Conservation (phyloP, 2,888 invertebrate species). For the Ormyrus rosae region DNA sequence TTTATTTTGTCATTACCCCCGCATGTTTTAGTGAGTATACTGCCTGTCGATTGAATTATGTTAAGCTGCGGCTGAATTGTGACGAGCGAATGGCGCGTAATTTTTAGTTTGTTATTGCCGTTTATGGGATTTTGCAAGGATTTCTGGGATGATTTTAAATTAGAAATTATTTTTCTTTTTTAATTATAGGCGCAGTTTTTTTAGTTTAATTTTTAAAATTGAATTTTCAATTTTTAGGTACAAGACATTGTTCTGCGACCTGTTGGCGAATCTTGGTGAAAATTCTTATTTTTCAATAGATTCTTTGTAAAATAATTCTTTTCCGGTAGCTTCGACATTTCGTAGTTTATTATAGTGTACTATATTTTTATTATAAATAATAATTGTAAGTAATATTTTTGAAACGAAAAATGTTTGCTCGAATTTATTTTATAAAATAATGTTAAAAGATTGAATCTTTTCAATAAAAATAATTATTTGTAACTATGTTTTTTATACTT, state of each 20-base stretch:
- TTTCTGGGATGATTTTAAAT: too few relatives aligned
- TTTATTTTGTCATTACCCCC: slow-evolving; percentile 81
- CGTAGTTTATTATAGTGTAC: not conserved
- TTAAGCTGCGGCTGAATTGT: too few relatives aligned
- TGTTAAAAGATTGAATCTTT: not conserved
- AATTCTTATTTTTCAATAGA: not conserved
- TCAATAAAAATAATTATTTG: too few relatives aligned
- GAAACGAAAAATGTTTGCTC: too few relatives aligned
- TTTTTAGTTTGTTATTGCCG: too few relatives aligned
- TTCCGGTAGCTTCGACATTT: too few relatives aligned
- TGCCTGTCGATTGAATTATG: too few relatives aligned
- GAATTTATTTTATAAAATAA: not conserved
- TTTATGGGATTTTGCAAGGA: too few relatives aligned
- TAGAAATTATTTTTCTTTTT: too few relatives aligned
- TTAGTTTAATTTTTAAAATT: not conserved
- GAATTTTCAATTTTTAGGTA: slow-evolving; percentile 60
- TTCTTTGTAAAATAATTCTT: slow-evolving; percentile 10
- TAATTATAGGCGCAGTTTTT: not conserved
- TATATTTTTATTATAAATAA: slow-evolving; percentile 10
- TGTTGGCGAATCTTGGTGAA: slow-evolving; percentile 68
- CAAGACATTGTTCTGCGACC: slow-evolving; percentile 68
- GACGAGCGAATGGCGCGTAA: too few relatives aligned
- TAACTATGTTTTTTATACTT: too few relatives aligned
- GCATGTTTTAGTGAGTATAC: slow-evolving; percentile 77
- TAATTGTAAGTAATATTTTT: too few relatives aligned